phyloP scores from a whole-genome alignment of 2,797 vertebrate species.

The Oreochromis mossambicus region DNA sequence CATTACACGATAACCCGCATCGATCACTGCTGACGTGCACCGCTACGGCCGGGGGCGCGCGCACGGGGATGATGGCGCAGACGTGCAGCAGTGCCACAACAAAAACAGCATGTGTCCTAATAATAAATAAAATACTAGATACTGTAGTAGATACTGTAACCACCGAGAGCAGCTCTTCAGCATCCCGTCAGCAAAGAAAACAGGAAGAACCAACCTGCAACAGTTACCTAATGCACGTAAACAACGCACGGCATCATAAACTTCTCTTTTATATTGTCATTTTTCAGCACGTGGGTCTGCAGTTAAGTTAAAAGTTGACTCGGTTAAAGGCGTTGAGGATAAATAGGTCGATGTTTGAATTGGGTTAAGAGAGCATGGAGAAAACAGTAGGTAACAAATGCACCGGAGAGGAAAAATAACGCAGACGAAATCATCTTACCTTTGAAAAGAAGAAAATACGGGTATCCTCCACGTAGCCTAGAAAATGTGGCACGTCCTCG shows the following conservation, averaged over 20 bases:
- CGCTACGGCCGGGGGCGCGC: slow-evolving; percentile 1
- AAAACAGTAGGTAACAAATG: slow-evolving; percentile 36
- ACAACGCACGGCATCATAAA: background rate
- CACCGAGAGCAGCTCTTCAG: slow-evolving; percentile 26
- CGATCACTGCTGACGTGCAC: slow-evolving; percentile 43
- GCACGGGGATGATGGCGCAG: slow-evolving; percentile 54
- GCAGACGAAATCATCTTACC: slow-evolving; percentile 56
- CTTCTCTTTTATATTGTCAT: background rate
- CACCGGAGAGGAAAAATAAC: slow-evolving; percentile 13
- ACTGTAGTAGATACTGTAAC: background rate
- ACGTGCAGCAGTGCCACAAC: slow-evolving; percentile 40
- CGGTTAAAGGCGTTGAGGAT: background rate
- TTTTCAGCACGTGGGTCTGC: background rate
- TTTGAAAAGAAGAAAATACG: slow-evolving; percentile 71
- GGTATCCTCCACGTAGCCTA: slow-evolving; percentile 54
- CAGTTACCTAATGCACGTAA: background rate
- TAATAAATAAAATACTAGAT: slow-evolving; percentile 16
- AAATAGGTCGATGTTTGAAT: background rate
- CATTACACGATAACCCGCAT: slow-evolving; percentile 31
- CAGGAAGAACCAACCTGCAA: background rate
- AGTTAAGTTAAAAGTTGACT: slow-evolving; percentile 22
- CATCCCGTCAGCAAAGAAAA: slow-evolving; percentile 14
- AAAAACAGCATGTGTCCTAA: slow-evolving; percentile 39
- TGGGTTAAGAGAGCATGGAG: background rate
- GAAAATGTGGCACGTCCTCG: slow-evolving; percentile 60